phyloP scores from a whole-genome alignment of 2,113 vertebrate genomes.

The Odocoileus hemionus region DNA sequence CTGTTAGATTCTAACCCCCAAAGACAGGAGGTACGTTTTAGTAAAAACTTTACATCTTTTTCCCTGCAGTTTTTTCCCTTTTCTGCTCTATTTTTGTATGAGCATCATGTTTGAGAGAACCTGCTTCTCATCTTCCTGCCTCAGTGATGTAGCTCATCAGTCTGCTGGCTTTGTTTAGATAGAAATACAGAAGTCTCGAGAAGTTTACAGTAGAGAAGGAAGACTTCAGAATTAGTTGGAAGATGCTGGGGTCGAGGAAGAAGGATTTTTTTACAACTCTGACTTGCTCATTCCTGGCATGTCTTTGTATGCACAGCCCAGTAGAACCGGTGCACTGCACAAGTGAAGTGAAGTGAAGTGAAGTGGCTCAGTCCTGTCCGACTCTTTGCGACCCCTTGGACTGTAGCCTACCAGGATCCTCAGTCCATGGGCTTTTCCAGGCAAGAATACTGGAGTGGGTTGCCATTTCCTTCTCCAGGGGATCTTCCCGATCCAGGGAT shows the following conservation, averaged over 20 bases:
- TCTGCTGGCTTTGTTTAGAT: not conserved
- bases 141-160: slow-evolving; percentile 19
- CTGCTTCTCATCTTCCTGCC: not conserved
- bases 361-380: too few species aligned
- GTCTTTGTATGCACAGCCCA: too few species aligned
- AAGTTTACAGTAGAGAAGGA: not conserved
- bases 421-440: too few species aligned
- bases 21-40: not conserved
- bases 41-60: not conserved
- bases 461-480: too few species aligned
- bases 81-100: not conserved
- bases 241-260: not conserved
- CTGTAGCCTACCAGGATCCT: too few species aligned
- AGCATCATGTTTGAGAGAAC: not conserved
- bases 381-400: too few species aligned
- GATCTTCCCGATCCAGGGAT: too few species aligned
- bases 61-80: not conserved
- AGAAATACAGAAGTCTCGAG: not conserved
- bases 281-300: not conserved
- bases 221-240: not conserved
- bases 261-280: not conserved
- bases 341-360: too few species aligned
- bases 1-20: not conserved
- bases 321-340: rapidly evolving
- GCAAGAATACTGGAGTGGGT: too few species aligned